Base-by-base conservation (phyloP, 1,140 invertebrate genomes). In the Heliconius nattereri region DNA sequence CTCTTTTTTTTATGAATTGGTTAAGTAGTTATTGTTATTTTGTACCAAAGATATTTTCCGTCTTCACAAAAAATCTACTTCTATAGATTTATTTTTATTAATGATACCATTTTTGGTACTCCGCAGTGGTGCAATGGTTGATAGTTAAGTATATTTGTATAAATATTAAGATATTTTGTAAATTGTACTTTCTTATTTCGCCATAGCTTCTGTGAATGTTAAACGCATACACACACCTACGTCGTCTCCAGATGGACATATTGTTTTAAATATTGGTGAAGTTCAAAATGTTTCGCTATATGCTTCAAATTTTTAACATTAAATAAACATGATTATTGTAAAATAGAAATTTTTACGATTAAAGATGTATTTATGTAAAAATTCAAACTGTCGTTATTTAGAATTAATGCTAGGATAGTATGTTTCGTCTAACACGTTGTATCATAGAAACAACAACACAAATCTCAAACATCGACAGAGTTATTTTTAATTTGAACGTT, bases 11-110 rank as follows among this genome's bases (percentile, higher is more conserved):
- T 85, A 85, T 87, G 84, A 83, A 88, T 91, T 84, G 86, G 86
- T 87, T 91, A 85, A 83, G 84, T 92, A 87, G 60, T 89, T 86
- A 84, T 89, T 91, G 88, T 92, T 92, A 86, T 89, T 89, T 91
- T 93, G 89, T 93, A 89, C 92, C 92, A 94, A 94, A 94, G 92
- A 94, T 89, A 88, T 88, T 83, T 91, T 89, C 85, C 85, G 85
- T 87, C 84, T 89, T 87, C 77, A 85, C 81, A 83, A 80, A 84
- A 86, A 81, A 85, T 81, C 81, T 89, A 86, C 84, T 84, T 87
- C 86, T 87, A 84, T 87, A 92, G 84, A 87, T 86, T 66, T 84
- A 81, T 73, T 76, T 52, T 70, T 82, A 84, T 81, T 88, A 87
- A 81, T 89, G 81, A 88, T 89, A 89, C 85, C 81, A 87, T 76